Conservation (phyloP, 2,113 vertebrate genomes). For the Caretta caretta region DNA sequence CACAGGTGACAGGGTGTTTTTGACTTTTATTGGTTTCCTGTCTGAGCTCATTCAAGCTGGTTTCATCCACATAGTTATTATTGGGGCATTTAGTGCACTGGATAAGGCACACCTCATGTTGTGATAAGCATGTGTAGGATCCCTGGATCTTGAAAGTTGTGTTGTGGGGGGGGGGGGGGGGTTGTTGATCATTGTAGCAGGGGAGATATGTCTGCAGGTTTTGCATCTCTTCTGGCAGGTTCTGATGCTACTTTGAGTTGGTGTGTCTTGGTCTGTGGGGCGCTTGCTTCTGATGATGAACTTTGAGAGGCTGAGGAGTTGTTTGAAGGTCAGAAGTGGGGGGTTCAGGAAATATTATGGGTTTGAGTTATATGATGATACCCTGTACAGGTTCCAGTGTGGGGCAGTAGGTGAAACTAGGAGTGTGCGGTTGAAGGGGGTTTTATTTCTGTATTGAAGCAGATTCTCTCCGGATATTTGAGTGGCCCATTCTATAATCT, state of each 20-base stretch:
- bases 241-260: background rate
- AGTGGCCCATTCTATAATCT: background rate
- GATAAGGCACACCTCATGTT: background rate
- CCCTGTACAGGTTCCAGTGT: background rate
- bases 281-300: no score
- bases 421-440: background rate
- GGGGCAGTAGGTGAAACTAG: background rate
- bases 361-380: background rate
- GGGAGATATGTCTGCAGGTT: background rate
- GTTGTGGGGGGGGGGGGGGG: background rate
- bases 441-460: background rate
- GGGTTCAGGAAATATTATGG: background rate
- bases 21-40: no score
- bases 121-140: background rate
- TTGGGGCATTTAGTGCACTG: background rate
- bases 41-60: background rate
- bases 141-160: background rate
- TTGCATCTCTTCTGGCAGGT: background rate
- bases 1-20: no score
- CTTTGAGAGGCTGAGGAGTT: background rate
- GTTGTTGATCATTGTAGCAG: background rate
- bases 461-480: background rate
- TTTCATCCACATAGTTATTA: background rate
- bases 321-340: background rate
- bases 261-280: background rate